Conservation (phyloP, 2,797 vertebrate species). For the Peromyscus attwateri region DNA sequence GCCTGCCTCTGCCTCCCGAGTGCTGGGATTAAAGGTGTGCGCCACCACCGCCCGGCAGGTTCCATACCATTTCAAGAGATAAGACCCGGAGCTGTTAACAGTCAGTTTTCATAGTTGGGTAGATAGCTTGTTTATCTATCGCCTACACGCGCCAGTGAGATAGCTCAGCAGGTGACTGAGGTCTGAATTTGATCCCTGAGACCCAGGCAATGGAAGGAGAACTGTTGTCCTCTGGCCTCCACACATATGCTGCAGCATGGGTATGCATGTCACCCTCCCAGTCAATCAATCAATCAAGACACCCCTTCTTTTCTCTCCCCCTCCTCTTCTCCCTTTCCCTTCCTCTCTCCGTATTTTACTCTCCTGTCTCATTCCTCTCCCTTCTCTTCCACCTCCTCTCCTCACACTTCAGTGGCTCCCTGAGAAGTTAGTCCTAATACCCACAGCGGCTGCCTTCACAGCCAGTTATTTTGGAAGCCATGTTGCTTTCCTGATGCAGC, state of each 20-base stretch:
- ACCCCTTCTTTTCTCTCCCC: too few species aligned
- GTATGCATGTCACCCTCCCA: not conserved
- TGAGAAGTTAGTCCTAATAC: not conserved
- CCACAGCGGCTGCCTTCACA: not conserved
- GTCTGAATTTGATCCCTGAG: not conserved
- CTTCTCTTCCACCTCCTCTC: not conserved
- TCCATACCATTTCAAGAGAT: not conserved
- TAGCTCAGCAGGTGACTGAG: not conserved
- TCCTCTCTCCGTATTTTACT: too few species aligned
- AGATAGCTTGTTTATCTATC: not conserved
- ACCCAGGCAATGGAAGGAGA: not conserved
- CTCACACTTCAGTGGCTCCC: not conserved
- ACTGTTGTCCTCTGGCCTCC: not conserved
- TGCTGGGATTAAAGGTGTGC: too few species aligned
- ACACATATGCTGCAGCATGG: not conserved
- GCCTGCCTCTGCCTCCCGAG: too few species aligned
- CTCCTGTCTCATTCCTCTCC: too few species aligned
- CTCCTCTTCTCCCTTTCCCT: fast-evolving
- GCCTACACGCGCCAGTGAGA: not conserved
- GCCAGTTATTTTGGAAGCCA: slow-evolving; percentile 40
- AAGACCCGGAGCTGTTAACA: not conserved
- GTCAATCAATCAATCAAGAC: not conserved
- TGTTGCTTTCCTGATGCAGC: not conserved
- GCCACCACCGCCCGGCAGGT: too few species aligned
- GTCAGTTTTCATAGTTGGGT: not conserved